A percentile compares a stretch with the other conserved stretches of the same genome.
These are phyloP conservation scores for Venustaconcha ellipsiformis DNA, from an alignment of 1,140 invertebrate genomes.

Conservation along the genomic window DNA sequence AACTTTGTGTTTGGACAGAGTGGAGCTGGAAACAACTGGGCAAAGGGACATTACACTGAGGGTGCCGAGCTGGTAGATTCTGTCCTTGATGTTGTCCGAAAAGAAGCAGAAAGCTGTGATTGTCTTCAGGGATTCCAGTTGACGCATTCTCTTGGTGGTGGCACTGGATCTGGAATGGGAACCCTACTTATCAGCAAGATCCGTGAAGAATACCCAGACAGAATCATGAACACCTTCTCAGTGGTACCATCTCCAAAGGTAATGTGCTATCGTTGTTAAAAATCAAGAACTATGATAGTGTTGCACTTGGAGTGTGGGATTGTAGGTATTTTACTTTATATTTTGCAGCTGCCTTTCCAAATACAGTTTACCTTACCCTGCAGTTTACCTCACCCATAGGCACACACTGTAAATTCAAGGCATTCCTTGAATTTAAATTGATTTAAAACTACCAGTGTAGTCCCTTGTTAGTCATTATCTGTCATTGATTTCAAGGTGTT, in stretches of 20 bases:
- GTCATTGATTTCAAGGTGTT: no score
- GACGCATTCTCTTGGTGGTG: conserved; percentile 80
- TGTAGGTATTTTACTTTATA: no score
- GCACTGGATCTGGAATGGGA: conserved; percentile 69
- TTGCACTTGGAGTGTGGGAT: no score
- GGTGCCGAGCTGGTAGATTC: conserved; percentile 89
- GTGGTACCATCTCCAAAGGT: conserved; percentile 14
- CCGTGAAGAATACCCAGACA: conserved; percentile 68
- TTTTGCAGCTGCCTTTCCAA: no score
- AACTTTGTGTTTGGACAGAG: conserved; percentile 74
- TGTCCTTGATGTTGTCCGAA: conserved; percentile 81
- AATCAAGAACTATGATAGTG: no score
- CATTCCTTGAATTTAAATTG: no score
- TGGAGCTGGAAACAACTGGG: conserved; percentile 88
- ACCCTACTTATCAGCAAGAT: conserved; percentile 74
- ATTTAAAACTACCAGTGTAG: no score
- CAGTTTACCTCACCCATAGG: no score
- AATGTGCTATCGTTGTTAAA: no score
- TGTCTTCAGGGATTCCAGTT: conserved; percentile 79
- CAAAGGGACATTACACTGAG: conserved; percentile 94
- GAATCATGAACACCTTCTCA: background rate
- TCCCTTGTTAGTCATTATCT: no score
- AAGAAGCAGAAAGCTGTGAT: conserved; percentile 87
- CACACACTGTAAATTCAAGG: no score
- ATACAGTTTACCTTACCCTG: no score